Conservation (phyloP, 2,888 invertebrate genomes). For the Bimastos eiseni region DNA sequence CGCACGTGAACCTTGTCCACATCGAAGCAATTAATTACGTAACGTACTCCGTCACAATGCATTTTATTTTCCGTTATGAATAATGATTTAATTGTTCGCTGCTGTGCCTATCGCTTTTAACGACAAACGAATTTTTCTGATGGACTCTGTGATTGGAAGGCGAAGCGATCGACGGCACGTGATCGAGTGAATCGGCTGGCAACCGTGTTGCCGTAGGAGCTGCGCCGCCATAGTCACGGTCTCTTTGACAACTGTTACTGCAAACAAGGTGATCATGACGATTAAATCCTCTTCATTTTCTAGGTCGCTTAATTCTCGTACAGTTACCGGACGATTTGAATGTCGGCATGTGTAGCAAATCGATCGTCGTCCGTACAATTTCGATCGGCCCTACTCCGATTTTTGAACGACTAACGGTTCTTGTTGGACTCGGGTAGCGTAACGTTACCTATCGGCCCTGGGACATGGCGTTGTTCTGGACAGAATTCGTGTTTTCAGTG, state of each 20-base stretch:
- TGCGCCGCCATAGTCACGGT: conserved; percentile 22
- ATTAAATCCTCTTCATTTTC: conserved; percentile 10
- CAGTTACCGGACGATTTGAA: not conserved
- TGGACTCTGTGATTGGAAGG: not conserved
- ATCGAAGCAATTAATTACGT: not conserved
- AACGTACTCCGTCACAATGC: not conserved
- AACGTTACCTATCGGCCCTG: not conserved
- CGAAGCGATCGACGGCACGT: conserved; percentile 8
- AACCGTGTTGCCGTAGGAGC: conserved; percentile 31
- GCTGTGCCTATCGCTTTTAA: not conserved
- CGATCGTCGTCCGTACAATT: not conserved
- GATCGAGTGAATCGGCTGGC: conserved; percentile 30
- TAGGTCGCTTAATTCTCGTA: conserved; percentile 5
- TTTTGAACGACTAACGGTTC: conserved; percentile 13
- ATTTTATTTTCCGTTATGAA: not conserved
- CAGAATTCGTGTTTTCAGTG: not conserved
- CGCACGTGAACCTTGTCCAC: conserved; percentile 5
- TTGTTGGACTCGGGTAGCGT: not conserved
- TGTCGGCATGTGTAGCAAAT: not conserved
- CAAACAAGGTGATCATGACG: conserved; percentile 23
- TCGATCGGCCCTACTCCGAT: not conserved
- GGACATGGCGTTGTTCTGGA: not conserved
- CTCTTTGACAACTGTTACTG: conserved; percentile 23
- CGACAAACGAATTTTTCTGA: not conserved
- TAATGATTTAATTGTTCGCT: not conserved